These are phyloP conservation scores for Hydrozoanthus tunicans DNA, from an alignment of 64 coral and sea anemone genomes.

Conservation along the genomic window DNA sequence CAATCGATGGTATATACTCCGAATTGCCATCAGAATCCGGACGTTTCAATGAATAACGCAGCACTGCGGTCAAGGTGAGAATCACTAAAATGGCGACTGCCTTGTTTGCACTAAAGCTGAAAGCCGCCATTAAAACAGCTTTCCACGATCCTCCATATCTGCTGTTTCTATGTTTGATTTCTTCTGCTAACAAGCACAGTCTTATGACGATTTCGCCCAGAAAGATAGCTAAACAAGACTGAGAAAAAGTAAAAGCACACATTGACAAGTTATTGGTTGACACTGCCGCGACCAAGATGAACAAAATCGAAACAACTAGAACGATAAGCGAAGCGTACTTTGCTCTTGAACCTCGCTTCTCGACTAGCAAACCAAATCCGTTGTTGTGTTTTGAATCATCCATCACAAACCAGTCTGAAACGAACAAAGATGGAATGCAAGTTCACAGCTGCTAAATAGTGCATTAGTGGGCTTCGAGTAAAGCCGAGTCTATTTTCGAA, in stretches of 20 bases:
- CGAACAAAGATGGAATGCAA: no score
- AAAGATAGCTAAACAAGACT: background rate
- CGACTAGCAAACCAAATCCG: background rate
- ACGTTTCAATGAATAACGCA: background rate
- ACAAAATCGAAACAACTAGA: background rate
- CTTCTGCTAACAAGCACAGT: background rate
- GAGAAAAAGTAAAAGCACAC: background rate
- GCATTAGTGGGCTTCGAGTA: no score
- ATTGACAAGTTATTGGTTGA: background rate
- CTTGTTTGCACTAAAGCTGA: background rate
- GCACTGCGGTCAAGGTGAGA: background rate
- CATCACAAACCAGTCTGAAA: background rate
- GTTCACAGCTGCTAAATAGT: no score
- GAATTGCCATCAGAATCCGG: background rate
- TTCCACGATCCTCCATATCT: background rate
- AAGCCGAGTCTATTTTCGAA: no score
- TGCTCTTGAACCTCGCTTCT: background rate
- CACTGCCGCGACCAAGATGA: background rate
- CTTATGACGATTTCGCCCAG: background rate
- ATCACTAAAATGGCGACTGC: background rate
- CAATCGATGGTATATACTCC: background rate
- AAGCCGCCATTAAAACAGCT: background rate
- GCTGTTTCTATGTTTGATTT: background rate
- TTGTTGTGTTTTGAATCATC: background rate
- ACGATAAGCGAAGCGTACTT: background rate